Evolutionary conservation across 1,140 invertebrate genomes (phyloP).

Genomic region (Penaeus japonicus): DNA sequence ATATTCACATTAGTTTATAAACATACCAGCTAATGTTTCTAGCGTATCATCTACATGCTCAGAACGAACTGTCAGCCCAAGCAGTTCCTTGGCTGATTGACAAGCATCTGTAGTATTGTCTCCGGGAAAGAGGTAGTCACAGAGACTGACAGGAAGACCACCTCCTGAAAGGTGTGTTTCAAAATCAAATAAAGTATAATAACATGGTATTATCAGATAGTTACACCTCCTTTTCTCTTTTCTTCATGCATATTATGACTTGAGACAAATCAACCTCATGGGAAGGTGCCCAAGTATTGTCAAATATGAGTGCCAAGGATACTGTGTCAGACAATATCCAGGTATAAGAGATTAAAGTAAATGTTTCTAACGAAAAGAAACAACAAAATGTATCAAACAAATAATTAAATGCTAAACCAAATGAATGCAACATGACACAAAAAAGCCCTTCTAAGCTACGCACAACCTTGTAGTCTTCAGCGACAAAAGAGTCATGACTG

Average conservation of each 20-base stretch:
- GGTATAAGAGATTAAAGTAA: too few species aligned
- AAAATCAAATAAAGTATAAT: neutral
- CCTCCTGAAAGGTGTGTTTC: conserved; percentile 4
- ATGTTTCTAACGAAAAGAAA: too few species aligned
- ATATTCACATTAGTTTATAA: too few species aligned
- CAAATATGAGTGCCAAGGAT: too few species aligned
- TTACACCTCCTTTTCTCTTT: neutral
- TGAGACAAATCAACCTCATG: too few species aligned
- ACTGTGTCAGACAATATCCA: too few species aligned
- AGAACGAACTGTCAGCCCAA: conserved; percentile 25
- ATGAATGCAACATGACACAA: too few species aligned
- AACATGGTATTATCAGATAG: neutral
- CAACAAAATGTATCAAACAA: too few species aligned
- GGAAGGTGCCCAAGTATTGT: too few species aligned
- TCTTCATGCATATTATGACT: too few species aligned
- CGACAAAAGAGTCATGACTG: neutral
- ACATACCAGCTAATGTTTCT: conserved; percentile 45
- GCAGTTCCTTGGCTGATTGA: conserved; percentile 49
- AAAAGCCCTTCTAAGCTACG: too few species aligned
- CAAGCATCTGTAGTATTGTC: conserved; percentile 46
- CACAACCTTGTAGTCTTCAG: neutral
- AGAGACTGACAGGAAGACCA: conserved; percentile 40
- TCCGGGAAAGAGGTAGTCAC: conserved; percentile 51
- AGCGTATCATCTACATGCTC: conserved; percentile 48
- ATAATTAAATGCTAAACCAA: too few species aligned